These are phyloP conservation scores for Crocuta crocuta DNA, from an alignment of 2,113 vertebrate species.

Conservation along the genomic window DNA sequence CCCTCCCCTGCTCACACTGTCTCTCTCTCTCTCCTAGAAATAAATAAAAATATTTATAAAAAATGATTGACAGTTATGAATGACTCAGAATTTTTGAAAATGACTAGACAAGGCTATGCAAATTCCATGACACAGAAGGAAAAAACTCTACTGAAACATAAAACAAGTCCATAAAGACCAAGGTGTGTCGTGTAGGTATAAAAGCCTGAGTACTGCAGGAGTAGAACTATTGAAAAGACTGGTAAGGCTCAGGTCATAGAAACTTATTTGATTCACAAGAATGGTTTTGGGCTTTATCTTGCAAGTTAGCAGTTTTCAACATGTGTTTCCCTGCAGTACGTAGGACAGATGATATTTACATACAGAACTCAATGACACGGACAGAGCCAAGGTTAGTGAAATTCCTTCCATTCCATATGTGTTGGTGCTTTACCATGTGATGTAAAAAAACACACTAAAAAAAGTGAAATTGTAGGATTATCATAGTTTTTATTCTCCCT, in stretches of 20 bases:
- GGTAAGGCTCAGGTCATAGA: background rate
- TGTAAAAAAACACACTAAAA: background rate
- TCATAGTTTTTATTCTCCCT: background rate
- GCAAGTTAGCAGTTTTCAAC: background rate
- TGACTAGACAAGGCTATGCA: background rate
- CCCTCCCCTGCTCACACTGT: too few relatives aligned
- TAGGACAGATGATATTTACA: background rate
- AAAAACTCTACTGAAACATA: background rate
- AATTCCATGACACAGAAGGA: background rate
- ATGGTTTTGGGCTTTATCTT: background rate
- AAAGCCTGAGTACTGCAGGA: background rate
- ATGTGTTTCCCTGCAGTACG: background rate
- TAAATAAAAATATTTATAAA: too few relatives aligned
- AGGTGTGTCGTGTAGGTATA: background rate
- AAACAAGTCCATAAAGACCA: background rate
- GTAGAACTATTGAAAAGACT: background rate
- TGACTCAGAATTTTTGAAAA: conserved; percentile 48
- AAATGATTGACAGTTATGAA: conserved; percentile 9
- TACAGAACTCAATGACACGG: background rate
- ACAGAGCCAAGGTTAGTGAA: background rate
- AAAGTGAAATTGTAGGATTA: background rate
- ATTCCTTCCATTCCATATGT: background rate
- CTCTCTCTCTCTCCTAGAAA: too few relatives aligned
- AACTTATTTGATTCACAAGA: background rate
- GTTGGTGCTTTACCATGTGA: background rate